phyloP scores from a whole-genome alignment of 2,113 vertebrate species.

The Piprites chloris region DNA sequence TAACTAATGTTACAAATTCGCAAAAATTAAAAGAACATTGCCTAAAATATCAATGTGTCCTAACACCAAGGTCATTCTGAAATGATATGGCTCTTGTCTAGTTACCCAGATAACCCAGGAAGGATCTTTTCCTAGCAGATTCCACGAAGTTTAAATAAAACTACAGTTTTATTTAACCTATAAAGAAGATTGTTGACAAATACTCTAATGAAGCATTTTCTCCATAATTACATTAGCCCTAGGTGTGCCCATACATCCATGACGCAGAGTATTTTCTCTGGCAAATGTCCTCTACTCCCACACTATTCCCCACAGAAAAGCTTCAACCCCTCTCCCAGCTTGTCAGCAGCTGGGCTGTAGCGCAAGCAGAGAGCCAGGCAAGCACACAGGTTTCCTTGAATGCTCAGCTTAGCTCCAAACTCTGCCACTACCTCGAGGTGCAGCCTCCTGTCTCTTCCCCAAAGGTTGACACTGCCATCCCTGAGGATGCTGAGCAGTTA shows the following conservation, averaged over 20 bases:
- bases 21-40: constrained; percentile 81
- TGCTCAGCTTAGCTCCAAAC: background rate
- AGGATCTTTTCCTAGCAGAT: constrained; percentile 34
- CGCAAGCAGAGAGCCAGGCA: background rate
- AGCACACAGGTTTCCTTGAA: background rate
- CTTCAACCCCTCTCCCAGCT: background rate
- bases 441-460: background rate
- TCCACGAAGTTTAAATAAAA: constrained; percentile 23
- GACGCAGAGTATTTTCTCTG: background rate
- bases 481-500: background rate
- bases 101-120: constrained; percentile 65
- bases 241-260: background rate
- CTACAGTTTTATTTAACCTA: background rate
- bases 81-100: constrained; percentile 66
- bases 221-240: background rate
- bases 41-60: constrained; percentile 77
- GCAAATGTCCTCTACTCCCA: background rate
- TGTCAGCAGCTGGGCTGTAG: background rate
- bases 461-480: background rate
- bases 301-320: background rate
- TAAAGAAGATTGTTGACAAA: background rate
- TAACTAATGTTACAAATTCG: constrained; percentile 84
- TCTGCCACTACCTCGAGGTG: background rate
- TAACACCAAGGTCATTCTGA: constrained; percentile 79
- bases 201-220: background rate